Evolutionary conservation across 2,797 vertebrate genomes (phyloP).

Genomic region (Rhyacichthys aspro): DNA sequence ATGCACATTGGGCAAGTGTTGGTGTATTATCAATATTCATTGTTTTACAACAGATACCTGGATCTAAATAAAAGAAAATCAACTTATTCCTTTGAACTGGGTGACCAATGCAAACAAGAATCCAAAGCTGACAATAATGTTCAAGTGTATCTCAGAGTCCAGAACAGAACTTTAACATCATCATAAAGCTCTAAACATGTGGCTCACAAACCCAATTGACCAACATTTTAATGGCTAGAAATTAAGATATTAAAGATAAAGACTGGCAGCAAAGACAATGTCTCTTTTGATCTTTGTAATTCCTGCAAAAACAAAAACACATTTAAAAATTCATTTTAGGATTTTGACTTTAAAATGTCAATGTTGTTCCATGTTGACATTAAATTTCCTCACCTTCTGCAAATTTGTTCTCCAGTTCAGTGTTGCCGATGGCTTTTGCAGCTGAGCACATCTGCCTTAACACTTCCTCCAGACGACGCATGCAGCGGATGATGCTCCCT

Average conservation of each 20-base stretch:
- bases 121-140: too few relatives aligned
- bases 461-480: constrained; percentile 95
- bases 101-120: too few relatives aligned
- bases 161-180: too few relatives aligned
- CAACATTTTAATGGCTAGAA: too few relatives aligned
- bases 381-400: constrained; percentile 82
- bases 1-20: constrained; percentile 55
- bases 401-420: constrained; percentile 95
- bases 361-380: not conserved
- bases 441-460: constrained; percentile 98
- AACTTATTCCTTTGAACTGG: not conserved
- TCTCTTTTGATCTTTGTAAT: constrained; percentile 99
- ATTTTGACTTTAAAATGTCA: not conserved
- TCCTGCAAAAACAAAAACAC: constrained; percentile 71
- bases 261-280: constrained; percentile 98
- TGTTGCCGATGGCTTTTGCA: constrained; percentile 98
- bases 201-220: too few relatives aligned
- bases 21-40: not conserved
- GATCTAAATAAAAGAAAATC: not conserved
- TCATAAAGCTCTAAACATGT: too few relatives aligned
- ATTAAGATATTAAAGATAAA: constrained; percentile 84
- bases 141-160: too few relatives aligned
- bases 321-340: not conserved
- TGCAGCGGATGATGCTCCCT: constrained; percentile 89
- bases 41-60: too few relatives aligned